Evolutionary conservation across 2,113 vertebrate species (phyloP).

Genomic region (Actenoides hombroni): DNA sequence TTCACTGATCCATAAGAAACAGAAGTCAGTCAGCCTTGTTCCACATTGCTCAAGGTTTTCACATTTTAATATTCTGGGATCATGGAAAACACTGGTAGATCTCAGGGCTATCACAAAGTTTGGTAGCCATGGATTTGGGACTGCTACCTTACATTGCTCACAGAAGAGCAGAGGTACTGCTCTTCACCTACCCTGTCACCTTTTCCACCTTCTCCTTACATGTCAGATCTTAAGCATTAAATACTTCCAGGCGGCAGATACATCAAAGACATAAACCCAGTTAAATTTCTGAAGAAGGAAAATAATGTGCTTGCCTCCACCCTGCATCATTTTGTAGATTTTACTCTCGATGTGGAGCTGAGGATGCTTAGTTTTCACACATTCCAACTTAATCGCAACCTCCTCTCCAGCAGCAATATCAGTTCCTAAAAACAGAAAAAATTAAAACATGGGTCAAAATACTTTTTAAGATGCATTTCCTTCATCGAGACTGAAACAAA

Average conservation of each 20-base stretch:
- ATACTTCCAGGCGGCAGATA: background rate
- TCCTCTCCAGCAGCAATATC: constrained; percentile 95
- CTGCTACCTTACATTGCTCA: background rate
- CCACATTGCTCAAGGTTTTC: background rate
- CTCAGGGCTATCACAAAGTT: background rate
- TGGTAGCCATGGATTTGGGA: background rate
- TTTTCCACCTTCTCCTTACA: background rate
- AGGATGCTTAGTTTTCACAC: constrained; percentile 97
- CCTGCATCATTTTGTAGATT: constrained; percentile 99
- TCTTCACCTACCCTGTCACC: background rate
- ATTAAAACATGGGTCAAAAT: background rate
- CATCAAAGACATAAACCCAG: background rate
- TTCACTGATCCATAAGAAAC: background rate
- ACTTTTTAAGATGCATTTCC: background rate
- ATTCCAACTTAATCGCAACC: constrained; percentile 96
- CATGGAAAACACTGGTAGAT: background rate
- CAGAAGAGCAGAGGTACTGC: background rate
- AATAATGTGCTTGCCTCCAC: constrained; percentile 81
- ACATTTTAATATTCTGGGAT: background rate
- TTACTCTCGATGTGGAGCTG: constrained; percentile 98
- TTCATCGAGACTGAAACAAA: background rate
- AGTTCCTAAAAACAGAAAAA: constrained; percentile 79
- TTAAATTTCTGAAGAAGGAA: background rate
- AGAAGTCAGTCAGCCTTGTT: background rate
- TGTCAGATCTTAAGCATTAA: background rate